Conservation (phyloP, 2,113 vertebrate species). For the Peucedramus taeniatus region DNA sequence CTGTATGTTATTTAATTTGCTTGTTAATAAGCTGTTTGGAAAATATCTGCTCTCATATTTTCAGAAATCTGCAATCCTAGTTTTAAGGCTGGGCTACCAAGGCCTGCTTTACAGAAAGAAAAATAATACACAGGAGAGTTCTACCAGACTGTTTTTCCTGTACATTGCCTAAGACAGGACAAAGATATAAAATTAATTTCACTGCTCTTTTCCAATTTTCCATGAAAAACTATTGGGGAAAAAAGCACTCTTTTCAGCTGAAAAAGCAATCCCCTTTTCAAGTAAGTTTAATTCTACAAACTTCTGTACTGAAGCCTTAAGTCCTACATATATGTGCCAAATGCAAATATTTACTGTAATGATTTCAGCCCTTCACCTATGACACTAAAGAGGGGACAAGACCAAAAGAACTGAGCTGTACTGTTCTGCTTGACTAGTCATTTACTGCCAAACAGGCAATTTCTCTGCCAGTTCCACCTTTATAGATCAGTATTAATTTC, state of each 20-base stretch:
- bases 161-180: neutral
- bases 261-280: neutral
- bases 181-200: neutral
- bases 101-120: neutral
- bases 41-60: neutral
- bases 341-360: neutral
- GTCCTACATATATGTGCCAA: neutral
- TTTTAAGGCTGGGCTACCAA: neutral
- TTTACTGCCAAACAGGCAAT: neutral
- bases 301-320: neutral
- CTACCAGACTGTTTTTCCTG: neutral
- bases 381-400: neutral
- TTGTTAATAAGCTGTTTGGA: neutral
- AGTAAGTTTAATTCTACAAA: neutral
- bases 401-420: neutral
- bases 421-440: neutral
- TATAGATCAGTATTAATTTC: accelerated
- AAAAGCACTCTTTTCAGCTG: neutral
- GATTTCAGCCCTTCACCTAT: neutral
- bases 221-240: neutral
- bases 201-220: neutral
- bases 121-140: neutral
- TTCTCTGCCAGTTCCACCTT: neutral
- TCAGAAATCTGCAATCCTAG: neutral
- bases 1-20: neutral